Conservation (phyloP, 2,113 vertebrate genomes). For the Hylia prasina region DNA sequence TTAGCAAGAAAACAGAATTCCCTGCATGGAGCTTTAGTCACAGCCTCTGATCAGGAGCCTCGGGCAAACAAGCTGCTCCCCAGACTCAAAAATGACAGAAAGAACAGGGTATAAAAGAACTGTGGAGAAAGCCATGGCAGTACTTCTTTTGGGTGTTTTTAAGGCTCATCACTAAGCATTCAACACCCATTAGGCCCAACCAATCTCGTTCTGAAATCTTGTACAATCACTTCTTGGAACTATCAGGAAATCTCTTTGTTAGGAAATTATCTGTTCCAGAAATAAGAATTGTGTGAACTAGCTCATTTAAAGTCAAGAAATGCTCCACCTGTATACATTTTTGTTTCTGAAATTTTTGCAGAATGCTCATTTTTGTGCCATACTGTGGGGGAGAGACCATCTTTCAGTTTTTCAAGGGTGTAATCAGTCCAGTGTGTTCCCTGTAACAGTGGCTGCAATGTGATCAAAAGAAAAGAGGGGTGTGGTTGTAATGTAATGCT, state of each 20-base stretch:
- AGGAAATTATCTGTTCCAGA: not conserved
- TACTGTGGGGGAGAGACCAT: not conserved
- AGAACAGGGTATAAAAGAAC: not conserved
- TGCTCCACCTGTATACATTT: not conserved
- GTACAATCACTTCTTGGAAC: not conserved
- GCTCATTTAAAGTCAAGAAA: not conserved
- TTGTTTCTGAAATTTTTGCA: not conserved
- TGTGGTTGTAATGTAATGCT: not conserved
- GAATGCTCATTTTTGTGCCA: not conserved
- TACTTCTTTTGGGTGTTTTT: not conserved
- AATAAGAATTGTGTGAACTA: not conserved
- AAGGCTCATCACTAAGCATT: not conserved
- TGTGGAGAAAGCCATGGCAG: not conserved
- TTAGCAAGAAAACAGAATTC: constrained; percentile 3
- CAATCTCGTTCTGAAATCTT: not conserved
- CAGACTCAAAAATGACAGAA: not conserved
- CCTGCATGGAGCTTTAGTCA: not conserved
- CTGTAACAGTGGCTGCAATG: not conserved
- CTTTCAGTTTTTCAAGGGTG: not conserved
- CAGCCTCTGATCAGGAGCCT: not conserved
- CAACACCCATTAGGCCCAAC: not conserved
- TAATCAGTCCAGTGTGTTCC: not conserved
- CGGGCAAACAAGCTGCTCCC: not conserved
- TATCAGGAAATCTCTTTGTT: not conserved
- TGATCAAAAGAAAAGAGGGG: not conserved